Percentiles rank a stretch among this genome's conserved stretches.
Evolutionary conservation across 2,113 vertebrate species (phyloP).

Genomic region (Petrocephalus microphthalmus): DNA sequence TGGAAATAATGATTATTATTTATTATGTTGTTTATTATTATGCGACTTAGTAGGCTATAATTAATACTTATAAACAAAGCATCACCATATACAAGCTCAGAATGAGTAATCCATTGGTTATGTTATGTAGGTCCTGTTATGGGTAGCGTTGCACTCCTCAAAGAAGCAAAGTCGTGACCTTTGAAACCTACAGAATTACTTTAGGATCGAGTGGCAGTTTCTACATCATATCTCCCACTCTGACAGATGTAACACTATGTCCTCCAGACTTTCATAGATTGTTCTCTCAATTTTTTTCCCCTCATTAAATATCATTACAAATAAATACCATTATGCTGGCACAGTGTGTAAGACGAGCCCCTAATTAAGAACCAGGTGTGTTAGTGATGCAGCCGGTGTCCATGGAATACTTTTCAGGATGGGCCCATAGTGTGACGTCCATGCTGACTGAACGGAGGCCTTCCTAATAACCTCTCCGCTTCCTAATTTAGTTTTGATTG

Average conservation of each 20-base stretch:
- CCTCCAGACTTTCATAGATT: conserved; percentile 21
- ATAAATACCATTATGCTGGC: conserved; percentile 11
- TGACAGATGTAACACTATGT: conserved; percentile 1
- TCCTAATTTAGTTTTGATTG: conserved; percentile 80
- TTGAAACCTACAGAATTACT: conserved; percentile 2
- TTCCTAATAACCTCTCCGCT: conserved; percentile 71
- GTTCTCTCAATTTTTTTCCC: conserved; percentile 24
- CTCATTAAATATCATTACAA: conserved; percentile 28
- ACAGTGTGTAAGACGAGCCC: conserved; percentile 38
- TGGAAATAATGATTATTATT: background rate
- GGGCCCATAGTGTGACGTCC: conserved; percentile 57
- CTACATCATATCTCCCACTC: background rate
- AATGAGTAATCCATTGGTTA: background rate
- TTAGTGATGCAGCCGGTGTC: conserved; percentile 55
- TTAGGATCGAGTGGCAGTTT: background rate
- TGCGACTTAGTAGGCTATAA: background rate
- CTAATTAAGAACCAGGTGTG: conserved; percentile 61
- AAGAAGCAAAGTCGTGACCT: background rate
- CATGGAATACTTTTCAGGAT: conserved; percentile 57
- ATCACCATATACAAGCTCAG: background rate
- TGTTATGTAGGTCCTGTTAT: background rate
- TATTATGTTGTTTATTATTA: background rate
- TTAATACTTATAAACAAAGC: background rate
- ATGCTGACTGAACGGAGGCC: conserved; percentile 57
- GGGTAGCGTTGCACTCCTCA: conserved; percentile 33